Percentiles rank a stretch among this genome's conserved stretches.
phyloP scores from a whole-genome alignment of 2,113 vertebrate species.

The Xyrauchen texanus region DNA sequence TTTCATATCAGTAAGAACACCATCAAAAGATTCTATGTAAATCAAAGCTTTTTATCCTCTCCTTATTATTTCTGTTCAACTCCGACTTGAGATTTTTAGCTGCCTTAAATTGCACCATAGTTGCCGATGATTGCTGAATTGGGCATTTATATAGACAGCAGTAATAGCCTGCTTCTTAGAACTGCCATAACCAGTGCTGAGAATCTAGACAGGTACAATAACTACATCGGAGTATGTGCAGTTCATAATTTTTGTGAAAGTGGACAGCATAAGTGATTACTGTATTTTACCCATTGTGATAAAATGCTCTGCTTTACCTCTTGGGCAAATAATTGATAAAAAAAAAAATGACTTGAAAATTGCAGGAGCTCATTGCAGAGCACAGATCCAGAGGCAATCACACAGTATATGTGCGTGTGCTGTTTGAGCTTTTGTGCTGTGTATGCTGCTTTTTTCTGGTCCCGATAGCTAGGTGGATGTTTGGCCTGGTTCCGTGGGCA shows the following conservation, averaged over 20 bases:
- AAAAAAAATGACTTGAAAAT: slow-evolving; percentile 23
- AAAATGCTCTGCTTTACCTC: slow-evolving; percentile 3
- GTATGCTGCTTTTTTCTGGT: slow-evolving; percentile 9
- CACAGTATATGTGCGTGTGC: slow-evolving; percentile 12
- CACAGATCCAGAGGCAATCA: neutral
- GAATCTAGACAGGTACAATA: slow-evolving; percentile 7
- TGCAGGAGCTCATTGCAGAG: slow-evolving; percentile 6
- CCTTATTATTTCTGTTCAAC: slow-evolving; percentile 25
- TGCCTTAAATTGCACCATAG: slow-evolving; percentile 8
- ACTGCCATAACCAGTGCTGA: neutral
- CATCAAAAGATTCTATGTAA: slow-evolving; percentile 14
- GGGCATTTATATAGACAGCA: slow-evolving; percentile 15
- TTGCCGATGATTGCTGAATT: slow-evolving; percentile 33
- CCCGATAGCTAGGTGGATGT: neutral
- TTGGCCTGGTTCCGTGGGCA: slow-evolving; percentile 20
- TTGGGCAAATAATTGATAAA: neutral
- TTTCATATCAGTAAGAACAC: slow-evolving; percentile 7
- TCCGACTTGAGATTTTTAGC: slow-evolving; percentile 2
- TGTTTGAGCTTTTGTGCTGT: neutral
- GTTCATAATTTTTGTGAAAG: slow-evolving; percentile 38
- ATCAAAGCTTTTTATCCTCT: slow-evolving; percentile 35
- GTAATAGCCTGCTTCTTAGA: slow-evolving; percentile 36
- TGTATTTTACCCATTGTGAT: slow-evolving; percentile 30
- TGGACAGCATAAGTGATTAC: slow-evolving; percentile 31
- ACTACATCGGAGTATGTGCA: slow-evolving; percentile 22